Evolutionary conservation across 2,888 invertebrate species (phyloP).

Genomic region (Calephelis perditalis): DNA sequence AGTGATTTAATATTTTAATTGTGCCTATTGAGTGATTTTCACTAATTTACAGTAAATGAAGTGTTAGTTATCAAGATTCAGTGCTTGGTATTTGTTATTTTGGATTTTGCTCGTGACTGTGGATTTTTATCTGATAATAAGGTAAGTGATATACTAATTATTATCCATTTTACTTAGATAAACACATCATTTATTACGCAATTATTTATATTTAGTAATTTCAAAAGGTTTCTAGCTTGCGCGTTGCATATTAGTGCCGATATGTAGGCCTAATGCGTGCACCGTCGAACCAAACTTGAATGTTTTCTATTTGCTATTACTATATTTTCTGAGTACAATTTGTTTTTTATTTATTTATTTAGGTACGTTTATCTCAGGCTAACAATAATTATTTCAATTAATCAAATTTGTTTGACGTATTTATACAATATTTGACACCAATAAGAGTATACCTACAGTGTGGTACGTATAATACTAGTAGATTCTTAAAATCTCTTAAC

Average conservation of each 20-base stretch:
- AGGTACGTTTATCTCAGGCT: too few species aligned
- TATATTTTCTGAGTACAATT: too few species aligned
- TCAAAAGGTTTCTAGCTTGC: background rate
- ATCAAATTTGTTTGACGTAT: too few species aligned
- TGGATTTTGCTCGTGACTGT: constrained; percentile 58
- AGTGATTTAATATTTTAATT: background rate
- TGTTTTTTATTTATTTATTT: too few species aligned
- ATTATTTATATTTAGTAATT: too few species aligned
- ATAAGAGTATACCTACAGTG: too few species aligned
- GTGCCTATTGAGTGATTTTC: background rate
- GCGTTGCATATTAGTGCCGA: constrained; percentile 22
- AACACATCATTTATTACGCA: background rate
- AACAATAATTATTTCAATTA: too few species aligned
- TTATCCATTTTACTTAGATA: background rate
- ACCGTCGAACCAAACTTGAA: constrained; percentile 29
- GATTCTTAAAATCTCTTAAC: too few species aligned
- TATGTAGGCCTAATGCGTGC: constrained; percentile 45
- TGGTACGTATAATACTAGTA: too few species aligned
- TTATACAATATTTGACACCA: too few species aligned
- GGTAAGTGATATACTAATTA: constrained; percentile 38
- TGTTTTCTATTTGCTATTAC: too few species aligned
- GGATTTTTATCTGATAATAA: constrained; percentile 52
- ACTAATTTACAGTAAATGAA: background rate
- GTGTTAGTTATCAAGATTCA: constrained; percentile 21
- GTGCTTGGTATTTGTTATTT: constrained; percentile 33